Percentiles rank a stretch among this genome's conserved stretches.
Evolutionary conservation across 2,113 vertebrate species (phyloP).

Genomic region (Pithys albifrons): DNA sequence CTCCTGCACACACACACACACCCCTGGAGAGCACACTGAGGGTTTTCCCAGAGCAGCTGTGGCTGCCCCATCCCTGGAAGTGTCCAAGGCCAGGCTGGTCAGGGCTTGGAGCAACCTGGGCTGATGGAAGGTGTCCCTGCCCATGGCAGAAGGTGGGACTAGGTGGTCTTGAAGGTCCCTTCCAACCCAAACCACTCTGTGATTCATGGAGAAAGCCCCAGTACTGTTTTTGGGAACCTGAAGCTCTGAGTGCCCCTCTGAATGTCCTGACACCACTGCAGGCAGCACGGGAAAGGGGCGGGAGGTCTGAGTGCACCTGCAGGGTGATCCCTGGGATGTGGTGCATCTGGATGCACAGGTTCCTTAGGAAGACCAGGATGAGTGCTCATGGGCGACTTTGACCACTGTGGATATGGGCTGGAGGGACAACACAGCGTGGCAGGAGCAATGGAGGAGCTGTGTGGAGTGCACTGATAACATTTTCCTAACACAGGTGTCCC

Average conservation of each 20-base stretch:
- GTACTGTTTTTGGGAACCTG: neutral
- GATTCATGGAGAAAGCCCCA: neutral
- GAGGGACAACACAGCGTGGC: neutral
- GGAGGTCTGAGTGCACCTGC: neutral
- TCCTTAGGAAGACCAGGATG: neutral
- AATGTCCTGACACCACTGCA: neutral
- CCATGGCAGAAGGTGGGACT: neutral
- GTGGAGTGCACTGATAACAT: neutral
- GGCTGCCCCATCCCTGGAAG: neutral
- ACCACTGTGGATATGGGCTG: neutral
- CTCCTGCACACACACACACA: neutral
- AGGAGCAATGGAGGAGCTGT: neutral
- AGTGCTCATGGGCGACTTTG: neutral
- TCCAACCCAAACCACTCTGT: neutral
- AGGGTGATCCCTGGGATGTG: fast-evolving
- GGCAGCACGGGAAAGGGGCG: fast-evolving
- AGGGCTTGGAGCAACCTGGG: neutral
- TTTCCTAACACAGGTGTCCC: neutral
- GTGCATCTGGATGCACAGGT: neutral
- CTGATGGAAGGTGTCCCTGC: fast-evolving
- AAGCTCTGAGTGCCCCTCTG: neutral
- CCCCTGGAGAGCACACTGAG: fast-evolving
- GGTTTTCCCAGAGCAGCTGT: fast-evolving
- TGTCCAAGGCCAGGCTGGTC: neutral
- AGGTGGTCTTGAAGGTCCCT: neutral